Evolutionary conservation across 2,888 invertebrate genomes (phyloP).

Genomic region (Sarcophaga carnaria): DNA sequence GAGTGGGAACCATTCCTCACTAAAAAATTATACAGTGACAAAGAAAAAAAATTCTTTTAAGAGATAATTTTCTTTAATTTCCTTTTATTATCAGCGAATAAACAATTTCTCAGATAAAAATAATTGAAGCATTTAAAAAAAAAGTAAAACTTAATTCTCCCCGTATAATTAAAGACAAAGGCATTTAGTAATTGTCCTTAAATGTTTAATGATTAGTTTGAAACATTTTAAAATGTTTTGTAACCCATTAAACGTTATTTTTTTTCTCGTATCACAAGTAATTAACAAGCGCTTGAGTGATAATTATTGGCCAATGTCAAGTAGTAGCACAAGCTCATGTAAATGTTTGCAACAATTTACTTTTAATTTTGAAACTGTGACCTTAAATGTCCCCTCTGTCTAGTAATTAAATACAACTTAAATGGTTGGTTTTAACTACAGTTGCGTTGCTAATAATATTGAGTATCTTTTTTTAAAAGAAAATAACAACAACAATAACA

Average conservation of each 20-base stretch:
- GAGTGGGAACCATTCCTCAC: too few species aligned
- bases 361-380: constrained; percentile 17
- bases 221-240: neutral
- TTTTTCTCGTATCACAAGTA: neutral
- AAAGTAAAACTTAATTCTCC: too few species aligned
- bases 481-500: neutral
- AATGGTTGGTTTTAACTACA: constrained; percentile 21
- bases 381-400: constrained; percentile 1
- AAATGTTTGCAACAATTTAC: constrained; percentile 7
- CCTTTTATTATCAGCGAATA: too few species aligned
- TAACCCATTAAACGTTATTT: neutral
- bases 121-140: too few species aligned
- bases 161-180: too few species aligned
- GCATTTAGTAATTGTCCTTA: neutral
- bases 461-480: neutral
- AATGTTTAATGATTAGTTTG: neutral
- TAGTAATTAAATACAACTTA: constrained; percentile 45
- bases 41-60: too few species aligned
- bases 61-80: too few species aligned
- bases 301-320: constrained; percentile 21
- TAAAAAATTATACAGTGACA: too few species aligned
- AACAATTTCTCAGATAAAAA: too few species aligned
- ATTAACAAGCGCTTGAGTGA: constrained; percentile 38
- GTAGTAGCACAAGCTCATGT: neutral
- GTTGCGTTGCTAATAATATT: constrained; percentile 8